A percentile compares a stretch with the other conserved stretches of the same genome.
Conservation (phyloP, 2,113 vertebrate species). For the Pelobates fuscus region DNA sequence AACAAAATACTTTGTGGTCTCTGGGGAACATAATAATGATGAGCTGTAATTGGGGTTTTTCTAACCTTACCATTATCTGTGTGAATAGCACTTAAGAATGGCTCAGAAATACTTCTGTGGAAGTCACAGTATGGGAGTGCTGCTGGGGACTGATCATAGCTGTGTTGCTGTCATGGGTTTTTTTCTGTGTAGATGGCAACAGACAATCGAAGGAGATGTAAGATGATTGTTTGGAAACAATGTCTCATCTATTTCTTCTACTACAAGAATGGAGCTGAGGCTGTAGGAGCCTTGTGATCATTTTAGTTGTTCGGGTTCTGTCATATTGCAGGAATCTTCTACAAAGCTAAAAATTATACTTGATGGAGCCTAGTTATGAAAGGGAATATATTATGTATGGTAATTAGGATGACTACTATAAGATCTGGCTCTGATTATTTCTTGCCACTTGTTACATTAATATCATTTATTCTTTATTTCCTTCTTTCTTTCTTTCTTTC, state of each 20-base stretch:
- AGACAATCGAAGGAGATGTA: conserved; percentile 38
- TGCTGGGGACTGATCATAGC: conserved; percentile 13
- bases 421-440: too few relatives aligned
- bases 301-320: background rate
- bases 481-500: too few relatives aligned
- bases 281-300: conserved; percentile 31
- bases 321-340: background rate
- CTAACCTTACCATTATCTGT: conserved; percentile 30
- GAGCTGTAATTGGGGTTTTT: conserved; percentile 42
- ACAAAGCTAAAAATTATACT: background rate
- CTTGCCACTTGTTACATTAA: too few relatives aligned
- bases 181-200: conserved; percentile 44
- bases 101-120: conserved; percentile 32
- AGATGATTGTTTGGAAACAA: conserved; percentile 42
- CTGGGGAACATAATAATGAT: conserved; percentile 30
- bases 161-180: conserved; percentile 21
- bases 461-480: too few relatives aligned
- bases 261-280: conserved; percentile 20
- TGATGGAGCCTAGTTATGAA: background rate
- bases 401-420: background rate
- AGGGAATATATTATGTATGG: background rate
- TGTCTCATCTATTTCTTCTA: conserved; percentile 31
- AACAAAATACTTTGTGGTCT: conserved; percentile 33
- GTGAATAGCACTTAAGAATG: conserved; percentile 32
- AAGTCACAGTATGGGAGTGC: conserved; percentile 15